Base-by-base conservation (phyloP, 2,888 invertebrate species). In the Thecophora atra region DNA sequence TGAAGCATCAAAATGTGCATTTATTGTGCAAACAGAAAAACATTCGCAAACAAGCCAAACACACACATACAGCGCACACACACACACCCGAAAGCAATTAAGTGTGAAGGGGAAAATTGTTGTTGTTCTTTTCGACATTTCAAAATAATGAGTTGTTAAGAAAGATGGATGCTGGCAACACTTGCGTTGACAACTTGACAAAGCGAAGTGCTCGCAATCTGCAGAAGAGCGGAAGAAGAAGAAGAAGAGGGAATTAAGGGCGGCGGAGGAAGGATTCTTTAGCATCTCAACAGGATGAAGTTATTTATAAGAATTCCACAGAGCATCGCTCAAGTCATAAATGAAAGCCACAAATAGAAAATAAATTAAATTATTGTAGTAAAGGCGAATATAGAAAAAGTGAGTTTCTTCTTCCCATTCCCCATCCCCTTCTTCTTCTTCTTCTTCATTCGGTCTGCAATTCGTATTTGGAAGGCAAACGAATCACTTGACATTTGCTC, bases 61-160 rank as follows among this genome's bases (percentile, higher is more conserved):
- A 7, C 26, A 58, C 24, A 28, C 28, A 56, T 24, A 56, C 24
- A 56, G 8, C 19, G 15, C 30, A 60, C 60, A 69, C 47, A 47
- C 60, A 69, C 51, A 60, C 60, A 60, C n/a, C n/a, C n/a, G n/a
- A n/a, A 26, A 60, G 69, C 60, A 69, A 60, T 69, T 69, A 69
- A 69, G 58, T 60, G 47, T 51, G 30, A 44, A 30, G 60, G 60
- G 58, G 51, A 28, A 69, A 69, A 60, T 60, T 60, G 69, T 30
- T 60, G 60, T 60, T 44, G 69, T 30, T 60, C 44, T 70, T 70
- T 70, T 63, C 37, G 70, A 62, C 70, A 70, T 70, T 70, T 63
- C 37, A 37, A 70, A 70, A 63, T 70, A 70, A 70, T 70, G 70
- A 70, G 70, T 70, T 70, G 70, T 63, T 70, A 70, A 70, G 63